Conservation (phyloP, 2,888 invertebrate species). For the Lamproptera curius region DNA sequence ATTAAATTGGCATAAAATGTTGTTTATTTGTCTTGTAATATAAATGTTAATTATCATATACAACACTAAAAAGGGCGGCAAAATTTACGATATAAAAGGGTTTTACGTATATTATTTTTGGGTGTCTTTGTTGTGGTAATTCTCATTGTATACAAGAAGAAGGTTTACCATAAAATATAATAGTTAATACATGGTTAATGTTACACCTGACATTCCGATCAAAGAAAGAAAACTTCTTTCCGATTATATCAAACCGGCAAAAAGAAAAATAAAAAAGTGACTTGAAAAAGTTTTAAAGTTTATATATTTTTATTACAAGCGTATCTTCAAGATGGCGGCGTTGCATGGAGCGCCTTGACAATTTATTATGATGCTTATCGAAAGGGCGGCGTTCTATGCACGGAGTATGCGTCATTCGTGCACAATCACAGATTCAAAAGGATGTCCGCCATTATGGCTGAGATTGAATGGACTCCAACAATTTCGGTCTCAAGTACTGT, state of each 20-base stretch:
- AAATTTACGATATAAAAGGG: too few relatives aligned
- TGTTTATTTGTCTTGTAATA: not conserved
- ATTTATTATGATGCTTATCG: conserved; percentile 1
- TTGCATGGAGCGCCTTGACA: too few relatives aligned
- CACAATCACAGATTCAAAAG: conserved; percentile 16
- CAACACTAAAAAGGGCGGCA: too few relatives aligned
- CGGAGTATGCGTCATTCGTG: conserved; percentile 15
- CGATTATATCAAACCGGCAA: not conserved
- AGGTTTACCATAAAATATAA: not conserved
- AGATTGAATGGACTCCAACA: conserved; percentile 16
- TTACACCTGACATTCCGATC: not conserved
- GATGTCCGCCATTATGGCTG: conserved; percentile 20
- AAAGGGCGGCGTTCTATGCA: conserved; percentile 11
- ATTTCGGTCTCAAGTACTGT: conserved; percentile 17
- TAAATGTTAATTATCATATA: not conserved
- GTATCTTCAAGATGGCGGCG: not conserved
- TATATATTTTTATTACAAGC: not conserved
- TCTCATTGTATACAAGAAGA: too few relatives aligned
- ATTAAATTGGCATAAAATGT: not conserved
- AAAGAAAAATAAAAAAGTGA: not conserved
- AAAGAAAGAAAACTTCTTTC: not conserved
- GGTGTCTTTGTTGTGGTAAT: too few relatives aligned
- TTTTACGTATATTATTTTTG: too few relatives aligned
- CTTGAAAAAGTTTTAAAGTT: not conserved
- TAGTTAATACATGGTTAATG: not conserved